Conservation (phyloP, 92 coral and sea anemone species). For the Desmophyllum pertusum region DNA sequence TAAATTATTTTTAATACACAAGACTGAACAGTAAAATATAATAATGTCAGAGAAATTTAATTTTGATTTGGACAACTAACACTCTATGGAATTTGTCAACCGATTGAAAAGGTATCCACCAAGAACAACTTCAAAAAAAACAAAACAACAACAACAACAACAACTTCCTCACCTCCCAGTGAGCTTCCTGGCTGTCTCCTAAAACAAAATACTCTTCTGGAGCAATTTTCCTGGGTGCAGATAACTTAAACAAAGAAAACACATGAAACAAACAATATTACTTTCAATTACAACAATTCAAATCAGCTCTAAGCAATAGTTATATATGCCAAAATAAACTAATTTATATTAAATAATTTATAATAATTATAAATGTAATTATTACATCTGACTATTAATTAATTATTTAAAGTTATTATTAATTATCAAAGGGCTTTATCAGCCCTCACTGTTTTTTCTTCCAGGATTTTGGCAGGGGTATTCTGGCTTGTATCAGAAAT, state of each 20-base stretch:
- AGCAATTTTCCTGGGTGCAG: slow-evolving; percentile 64
- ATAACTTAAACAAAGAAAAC: slow-evolving; percentile 46
- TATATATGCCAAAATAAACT: neutral
- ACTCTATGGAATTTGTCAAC: neutral
- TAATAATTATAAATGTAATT: too few relatives aligned
- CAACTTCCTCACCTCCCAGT: slow-evolving; percentile 83
- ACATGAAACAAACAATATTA: too few relatives aligned
- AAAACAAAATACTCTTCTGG: slow-evolving; percentile 87
- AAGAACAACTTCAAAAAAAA: neutral
- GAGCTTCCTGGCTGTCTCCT: slow-evolving; percentile 92
- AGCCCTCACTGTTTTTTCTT: too few relatives aligned
- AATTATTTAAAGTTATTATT: too few relatives aligned
- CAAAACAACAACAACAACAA: neutral
- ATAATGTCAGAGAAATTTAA: neutral
- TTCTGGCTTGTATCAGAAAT: too few relatives aligned
- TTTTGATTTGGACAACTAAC: neutral
- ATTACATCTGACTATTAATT: too few relatives aligned
- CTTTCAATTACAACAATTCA: too few relatives aligned
- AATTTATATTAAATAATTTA: too few relatives aligned
- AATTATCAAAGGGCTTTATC: too few relatives aligned
- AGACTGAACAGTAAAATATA: too few relatives aligned
- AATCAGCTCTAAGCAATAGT: neutral
- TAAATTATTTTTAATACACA: too few relatives aligned
- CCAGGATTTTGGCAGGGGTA: too few relatives aligned
- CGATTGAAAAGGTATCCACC: neutral